Conservation (phyloP, 2,113 vertebrate genomes). For the Chaetorhynchus papuensis region DNA sequence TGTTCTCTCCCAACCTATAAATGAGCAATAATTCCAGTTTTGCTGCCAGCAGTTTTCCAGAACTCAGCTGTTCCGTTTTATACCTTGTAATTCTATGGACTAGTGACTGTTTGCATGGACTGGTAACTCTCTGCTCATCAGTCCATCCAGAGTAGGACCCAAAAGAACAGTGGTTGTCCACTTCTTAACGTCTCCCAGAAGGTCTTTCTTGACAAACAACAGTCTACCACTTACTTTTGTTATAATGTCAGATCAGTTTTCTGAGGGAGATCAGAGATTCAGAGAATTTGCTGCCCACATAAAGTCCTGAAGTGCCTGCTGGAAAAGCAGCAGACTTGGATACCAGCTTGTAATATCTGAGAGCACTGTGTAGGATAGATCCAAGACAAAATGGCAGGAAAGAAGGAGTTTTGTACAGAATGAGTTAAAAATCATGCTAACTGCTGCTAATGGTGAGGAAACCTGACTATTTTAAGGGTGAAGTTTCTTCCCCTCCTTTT, state of each 20-base stretch:
- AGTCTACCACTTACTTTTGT: background rate
- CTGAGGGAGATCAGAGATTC: background rate
- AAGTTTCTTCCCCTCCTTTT: background rate
- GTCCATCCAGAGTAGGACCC: background rate
- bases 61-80: background rate
- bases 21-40: background rate
- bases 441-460: background rate
- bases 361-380: background rate
- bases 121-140: background rate
- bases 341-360: background rate
- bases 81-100: background rate
- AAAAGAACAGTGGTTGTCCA: background rate
- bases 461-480: fast-evolving
- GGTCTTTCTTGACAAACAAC: background rate
- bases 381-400: background rate
- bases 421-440: background rate
- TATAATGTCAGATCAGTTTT: background rate
- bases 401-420: background rate
- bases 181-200: background rate
- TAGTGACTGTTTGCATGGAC: background rate
- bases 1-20: background rate
- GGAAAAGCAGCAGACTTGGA: background rate
- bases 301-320: background rate
- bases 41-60: background rate
- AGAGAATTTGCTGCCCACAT: background rate